Base-by-base conservation (phyloP, 2,797 vertebrate genomes). In the Chloroceryle amazona region DNA sequence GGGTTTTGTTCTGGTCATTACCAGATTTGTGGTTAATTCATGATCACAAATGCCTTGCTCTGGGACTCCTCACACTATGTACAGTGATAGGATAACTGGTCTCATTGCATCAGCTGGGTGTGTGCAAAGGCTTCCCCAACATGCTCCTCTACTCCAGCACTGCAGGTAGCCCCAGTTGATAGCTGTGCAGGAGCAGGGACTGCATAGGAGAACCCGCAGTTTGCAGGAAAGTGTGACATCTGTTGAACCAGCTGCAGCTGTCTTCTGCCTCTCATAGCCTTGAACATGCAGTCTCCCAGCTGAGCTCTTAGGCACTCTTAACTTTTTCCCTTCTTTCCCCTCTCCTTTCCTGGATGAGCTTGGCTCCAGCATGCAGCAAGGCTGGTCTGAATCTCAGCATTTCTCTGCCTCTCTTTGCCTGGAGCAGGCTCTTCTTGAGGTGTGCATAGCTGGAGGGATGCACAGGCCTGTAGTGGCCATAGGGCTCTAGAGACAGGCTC, bases 1-100 rank as follows among this genome's bases (percentile, higher is more conserved):
- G 75, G 17, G 13, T 88, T 78, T 86, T 90, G 37, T 67, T 57
- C 23, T 78, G 19, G 17, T 76, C 86, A 25, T 74, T 81, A 95
- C 94, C 65, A 61, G 71, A 33, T 91, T 81, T 86, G 71, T 83
- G 52, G 44, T 86, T 81, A 37, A 20, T 90, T n/a, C 4, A 1
- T 28, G 44, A 54, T 14, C 9, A 9, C 9, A 44, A 91, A 74
- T 4, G 1, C 68, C 73, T 76, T 67, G 65, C 84, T 46, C 29
- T 21, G 44, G 46, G 25, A 67, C 39, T 65, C 39, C 67, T 55
- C 4, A 3, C 9, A 1, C 15, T 29, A 33, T 20, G 11, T 0
- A 0, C 8, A 65, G 61, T 2, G 21, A 47, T 47, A 26, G 54
- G 19, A 54, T 81, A 68, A 46, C 49, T 35, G 75, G 8, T 33